A percentile compares a stretch with the other conserved stretches of the same genome.
Evolutionary conservation across 2,888 invertebrate genomes (phyloP).

Genomic region (Lasioglossum leucozonium): DNA sequence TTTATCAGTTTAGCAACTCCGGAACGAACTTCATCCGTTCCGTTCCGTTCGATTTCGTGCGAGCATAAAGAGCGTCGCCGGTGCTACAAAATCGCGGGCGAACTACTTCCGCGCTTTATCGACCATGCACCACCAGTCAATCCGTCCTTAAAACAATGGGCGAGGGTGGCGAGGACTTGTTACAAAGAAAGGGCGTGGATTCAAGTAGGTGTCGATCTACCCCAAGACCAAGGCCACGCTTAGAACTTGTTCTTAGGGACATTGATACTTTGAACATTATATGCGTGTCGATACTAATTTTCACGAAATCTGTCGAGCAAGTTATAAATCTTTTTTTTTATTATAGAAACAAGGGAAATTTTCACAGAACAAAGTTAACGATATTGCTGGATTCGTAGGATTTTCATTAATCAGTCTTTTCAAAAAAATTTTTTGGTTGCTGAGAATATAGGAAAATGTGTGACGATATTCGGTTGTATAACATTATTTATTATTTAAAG

Average conservation of each 20-base stretch:
- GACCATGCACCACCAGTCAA: constrained; percentile 39
- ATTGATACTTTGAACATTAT: constrained; percentile 3
- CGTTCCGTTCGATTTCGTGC: constrained; percentile 25
- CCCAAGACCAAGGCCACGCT: constrained; percentile 48
- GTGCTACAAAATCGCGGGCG: constrained; percentile 30
- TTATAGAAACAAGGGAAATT: no score
- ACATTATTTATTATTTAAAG: no score
- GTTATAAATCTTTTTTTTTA: no score
- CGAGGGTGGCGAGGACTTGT: constrained; percentile 34
- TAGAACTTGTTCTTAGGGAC: constrained; percentile 12
- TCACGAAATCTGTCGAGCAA: not conserved
- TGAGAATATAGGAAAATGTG: no score
- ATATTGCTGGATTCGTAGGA: not conserved
- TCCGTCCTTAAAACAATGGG: constrained; percentile 49
- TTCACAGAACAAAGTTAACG: no score
- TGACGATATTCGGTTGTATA: not conserved
- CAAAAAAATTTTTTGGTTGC: no score
- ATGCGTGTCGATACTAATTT: not conserved
- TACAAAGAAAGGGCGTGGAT: constrained; percentile 30
- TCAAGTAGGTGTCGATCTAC: constrained; percentile 38
- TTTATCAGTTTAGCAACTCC: constrained; percentile 28
- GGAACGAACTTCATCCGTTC: constrained; percentile 23
- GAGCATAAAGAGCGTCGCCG: constrained; percentile 11
- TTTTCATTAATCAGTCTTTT: no score
- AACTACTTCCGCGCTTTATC: constrained; percentile 59